Percentiles rank a stretch among this genome's conserved stretches.
Evolutionary conservation across 2,797 vertebrate species (phyloP).

Genomic region (Emydoidea blandingii): DNA sequence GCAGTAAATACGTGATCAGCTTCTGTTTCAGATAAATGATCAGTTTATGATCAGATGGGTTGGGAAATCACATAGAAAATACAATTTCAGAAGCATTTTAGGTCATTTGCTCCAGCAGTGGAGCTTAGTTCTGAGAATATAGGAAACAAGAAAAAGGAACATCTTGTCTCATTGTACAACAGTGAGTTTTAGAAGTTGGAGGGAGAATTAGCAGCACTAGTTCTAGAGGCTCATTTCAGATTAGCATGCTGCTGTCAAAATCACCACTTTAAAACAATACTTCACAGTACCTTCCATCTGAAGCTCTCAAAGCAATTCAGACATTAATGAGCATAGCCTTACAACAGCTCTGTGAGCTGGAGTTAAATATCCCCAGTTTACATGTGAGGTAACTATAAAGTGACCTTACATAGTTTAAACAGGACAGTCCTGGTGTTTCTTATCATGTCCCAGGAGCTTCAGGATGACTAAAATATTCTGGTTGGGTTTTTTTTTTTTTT

Average conservation of each 20-base stretch:
- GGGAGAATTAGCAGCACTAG: slow-evolving; percentile 25
- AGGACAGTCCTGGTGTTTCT: background rate
- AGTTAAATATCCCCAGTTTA: background rate
- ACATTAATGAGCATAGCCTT: slow-evolving; percentile 13
- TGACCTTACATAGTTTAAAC: background rate
- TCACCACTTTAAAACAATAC: background rate
- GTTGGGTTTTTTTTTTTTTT: background rate
- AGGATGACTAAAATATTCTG: background rate
- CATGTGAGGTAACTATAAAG: background rate
- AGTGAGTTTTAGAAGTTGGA: background rate
- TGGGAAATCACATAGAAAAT: slow-evolving; percentile 68
- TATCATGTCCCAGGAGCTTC: background rate
- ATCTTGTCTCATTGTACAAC: slow-evolving; percentile 24
- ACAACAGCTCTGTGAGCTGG: background rate
- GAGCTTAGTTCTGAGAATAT: slow-evolving; percentile 22
- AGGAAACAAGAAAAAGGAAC: background rate
- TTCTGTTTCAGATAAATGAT: background rate
- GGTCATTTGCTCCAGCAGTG: slow-evolving; percentile 52
- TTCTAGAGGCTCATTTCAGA: slow-evolving; percentile 49
- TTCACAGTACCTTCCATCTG: slow-evolving; percentile 46
- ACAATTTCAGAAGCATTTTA: slow-evolving; percentile 61
- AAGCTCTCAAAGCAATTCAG: slow-evolving; percentile 38
- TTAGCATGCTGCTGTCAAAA: slow-evolving; percentile 3
- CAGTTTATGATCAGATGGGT: background rate
- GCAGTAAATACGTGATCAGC: background rate